phyloP scores from a whole-genome alignment of 2,113 vertebrate species.

The Heterotis niloticus region DNA sequence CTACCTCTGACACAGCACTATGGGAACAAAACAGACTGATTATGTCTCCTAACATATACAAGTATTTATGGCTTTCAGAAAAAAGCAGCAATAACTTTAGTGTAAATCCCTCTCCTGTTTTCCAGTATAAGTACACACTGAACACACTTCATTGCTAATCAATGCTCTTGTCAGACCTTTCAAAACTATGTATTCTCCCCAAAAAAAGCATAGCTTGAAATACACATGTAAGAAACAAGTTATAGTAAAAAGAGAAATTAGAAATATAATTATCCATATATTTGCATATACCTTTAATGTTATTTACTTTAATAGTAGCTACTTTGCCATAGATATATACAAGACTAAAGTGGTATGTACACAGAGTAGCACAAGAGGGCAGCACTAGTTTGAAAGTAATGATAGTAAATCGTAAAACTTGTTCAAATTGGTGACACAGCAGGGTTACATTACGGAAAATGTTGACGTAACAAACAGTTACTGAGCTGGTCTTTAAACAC shows the following conservation, averaged over 20 bases:
- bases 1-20: background rate
- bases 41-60: background rate
- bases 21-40: background rate
- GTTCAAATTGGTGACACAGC: background rate
- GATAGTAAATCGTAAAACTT: background rate
- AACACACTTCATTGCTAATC: background rate
- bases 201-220: conserved; percentile 27
- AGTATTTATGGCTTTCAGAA: conserved; percentile 26
- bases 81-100: conserved; percentile 24
- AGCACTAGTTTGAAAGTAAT: conserved; percentile 39
- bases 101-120: conserved; percentile 18
- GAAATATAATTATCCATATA: conserved; percentile 48
- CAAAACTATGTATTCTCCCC: background rate
- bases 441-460: background rate
- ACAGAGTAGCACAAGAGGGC: conserved; percentile 63
- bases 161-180: background rate
- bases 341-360: conserved; percentile 53
- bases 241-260: conserved; percentile 36
- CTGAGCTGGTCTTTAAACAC: background rate
- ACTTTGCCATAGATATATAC: conserved; percentile 61
- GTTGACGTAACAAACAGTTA: background rate
- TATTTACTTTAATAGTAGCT: conserved; percentile 55
- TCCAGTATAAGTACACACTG: conserved; percentile 15
- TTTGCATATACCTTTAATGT: conserved; percentile 65
- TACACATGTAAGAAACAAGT: conserved; percentile 51